Percentiles rank a stretch among this genome's conserved stretches.
Conservation (phyloP, 2,888 invertebrate genomes). For the Volucella inflata region DNA sequence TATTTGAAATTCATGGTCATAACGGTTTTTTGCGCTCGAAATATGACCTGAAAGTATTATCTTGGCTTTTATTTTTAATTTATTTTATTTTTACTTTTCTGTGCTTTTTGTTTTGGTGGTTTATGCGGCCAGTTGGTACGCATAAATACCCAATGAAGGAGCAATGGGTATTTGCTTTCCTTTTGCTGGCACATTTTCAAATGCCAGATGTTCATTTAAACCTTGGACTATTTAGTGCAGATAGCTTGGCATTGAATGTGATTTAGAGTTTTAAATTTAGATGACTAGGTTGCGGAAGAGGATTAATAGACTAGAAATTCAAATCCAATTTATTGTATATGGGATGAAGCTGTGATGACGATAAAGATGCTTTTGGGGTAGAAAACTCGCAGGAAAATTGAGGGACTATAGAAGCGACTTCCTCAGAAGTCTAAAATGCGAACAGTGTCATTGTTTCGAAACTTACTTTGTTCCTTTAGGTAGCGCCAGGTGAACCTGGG, state of each 20-base stretch:
- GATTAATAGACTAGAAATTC: too few species aligned
- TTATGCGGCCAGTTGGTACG: conserved; percentile 44
- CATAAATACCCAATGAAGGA: conserved; percentile 35
- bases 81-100: too few species aligned
- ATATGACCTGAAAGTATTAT: conserved; percentile 49
- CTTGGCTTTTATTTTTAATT: conserved; percentile 2
- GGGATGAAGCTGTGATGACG: too few species aligned
- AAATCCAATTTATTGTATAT: too few species aligned
- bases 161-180: not conserved
- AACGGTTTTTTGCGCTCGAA: conserved; percentile 54
- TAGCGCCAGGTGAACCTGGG: too few species aligned
- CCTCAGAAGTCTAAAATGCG: too few species aligned
- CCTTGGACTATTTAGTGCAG: conserved; percentile 23
- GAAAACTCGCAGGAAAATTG: too few species aligned
- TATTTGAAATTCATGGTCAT: conserved; percentile 73
- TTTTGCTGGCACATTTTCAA: conserved; percentile 60
- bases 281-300: too few species aligned
- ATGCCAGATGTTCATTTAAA: conserved; percentile 3
- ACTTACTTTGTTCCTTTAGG: too few species aligned
- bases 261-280: not conserved
- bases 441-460: too few species aligned
- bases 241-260: not conserved
- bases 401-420: too few species aligned
- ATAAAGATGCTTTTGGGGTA: too few species aligned
- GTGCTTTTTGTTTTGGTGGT: conserved; percentile 25